Evolutionary conservation across 2,888 invertebrate genomes (phyloP).

Genomic region (Acrocera orbiculus): DNA sequence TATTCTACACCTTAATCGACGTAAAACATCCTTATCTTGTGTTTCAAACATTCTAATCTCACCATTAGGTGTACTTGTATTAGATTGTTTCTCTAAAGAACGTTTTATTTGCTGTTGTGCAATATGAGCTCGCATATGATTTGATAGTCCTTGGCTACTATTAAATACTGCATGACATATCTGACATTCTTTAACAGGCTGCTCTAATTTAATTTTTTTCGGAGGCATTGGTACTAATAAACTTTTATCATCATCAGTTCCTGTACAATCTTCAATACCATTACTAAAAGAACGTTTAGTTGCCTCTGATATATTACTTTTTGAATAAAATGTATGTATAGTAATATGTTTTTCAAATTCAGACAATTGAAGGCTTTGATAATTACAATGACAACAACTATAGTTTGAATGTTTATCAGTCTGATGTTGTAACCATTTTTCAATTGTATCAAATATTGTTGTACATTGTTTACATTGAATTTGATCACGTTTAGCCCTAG

Average conservation of each 20-base stretch:
- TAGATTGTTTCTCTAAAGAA: background rate
- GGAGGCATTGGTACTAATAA: conserved; percentile 9
- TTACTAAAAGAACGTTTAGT: too few relatives aligned
- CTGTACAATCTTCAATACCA: conserved; percentile 19
- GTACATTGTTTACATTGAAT: conserved; percentile 11
- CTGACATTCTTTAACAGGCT: conserved; percentile 21
- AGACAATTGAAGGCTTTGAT: conserved; percentile 9
- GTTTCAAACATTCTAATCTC: too few relatives aligned
- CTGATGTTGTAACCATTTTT: conserved; percentile 14
- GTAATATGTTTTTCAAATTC: conserved; percentile 13
- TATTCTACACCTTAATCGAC: conserved; percentile 29
- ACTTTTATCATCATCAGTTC: conserved; percentile 19
- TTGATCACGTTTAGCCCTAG: conserved; percentile 25
- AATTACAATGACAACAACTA: conserved; percentile 13
- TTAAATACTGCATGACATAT: conserved; percentile 28
- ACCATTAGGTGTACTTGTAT: background rate
- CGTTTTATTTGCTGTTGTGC: conserved; percentile 12
- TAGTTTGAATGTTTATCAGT: conserved; percentile 8
- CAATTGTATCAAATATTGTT: conserved; percentile 10
- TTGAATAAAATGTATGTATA: conserved; percentile 9
- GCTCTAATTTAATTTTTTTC: conserved; percentile 9
- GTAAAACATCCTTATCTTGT: conserved; percentile 23
- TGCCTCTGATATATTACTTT: too few relatives aligned
- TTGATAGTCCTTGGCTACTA: conserved; percentile 27
- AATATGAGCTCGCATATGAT: conserved; percentile 30